Conservation (phyloP, 2,888 invertebrate genomes). For the Apodemia zela region DNA sequence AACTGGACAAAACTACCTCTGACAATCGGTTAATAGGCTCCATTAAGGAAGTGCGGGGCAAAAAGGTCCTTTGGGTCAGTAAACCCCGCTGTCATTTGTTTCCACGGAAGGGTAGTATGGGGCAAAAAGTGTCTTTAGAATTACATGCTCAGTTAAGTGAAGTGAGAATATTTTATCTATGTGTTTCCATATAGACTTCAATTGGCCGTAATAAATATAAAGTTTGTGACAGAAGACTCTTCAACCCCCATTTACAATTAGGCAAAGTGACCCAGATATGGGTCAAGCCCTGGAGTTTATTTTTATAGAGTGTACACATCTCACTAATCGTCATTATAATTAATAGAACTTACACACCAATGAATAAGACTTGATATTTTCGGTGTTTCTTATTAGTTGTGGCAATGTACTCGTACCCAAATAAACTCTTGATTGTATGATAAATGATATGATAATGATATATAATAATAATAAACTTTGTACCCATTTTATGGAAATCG, state of each 20-base stretch:
- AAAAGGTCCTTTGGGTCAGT: not conserved
- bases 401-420: too few species aligned
- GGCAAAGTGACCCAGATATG: constrained; percentile 10
- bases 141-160: not conserved
- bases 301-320: not conserved
- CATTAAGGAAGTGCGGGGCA: not conserved
- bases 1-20: too few species aligned
- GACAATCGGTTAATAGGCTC: not conserved
- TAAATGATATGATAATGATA: too few species aligned
- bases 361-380: too few species aligned
- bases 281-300: not conserved
- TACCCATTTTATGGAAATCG: too few species aligned
- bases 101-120: too few species aligned
- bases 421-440: too few species aligned
- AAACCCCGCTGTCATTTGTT: too few species aligned
- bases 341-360: too few species aligned
- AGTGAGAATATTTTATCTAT: not conserved
- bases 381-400: too few species aligned
- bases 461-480: too few species aligned
- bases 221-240: constrained; percentile 8
- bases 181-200: not conserved
- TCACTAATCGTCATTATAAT: not conserved
- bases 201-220: constrained; percentile 8
- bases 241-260: constrained; percentile 16
- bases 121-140: not conserved